phyloP scores from a whole-genome alignment of 2,797 vertebrate species.

The Danio kyathit region DNA sequence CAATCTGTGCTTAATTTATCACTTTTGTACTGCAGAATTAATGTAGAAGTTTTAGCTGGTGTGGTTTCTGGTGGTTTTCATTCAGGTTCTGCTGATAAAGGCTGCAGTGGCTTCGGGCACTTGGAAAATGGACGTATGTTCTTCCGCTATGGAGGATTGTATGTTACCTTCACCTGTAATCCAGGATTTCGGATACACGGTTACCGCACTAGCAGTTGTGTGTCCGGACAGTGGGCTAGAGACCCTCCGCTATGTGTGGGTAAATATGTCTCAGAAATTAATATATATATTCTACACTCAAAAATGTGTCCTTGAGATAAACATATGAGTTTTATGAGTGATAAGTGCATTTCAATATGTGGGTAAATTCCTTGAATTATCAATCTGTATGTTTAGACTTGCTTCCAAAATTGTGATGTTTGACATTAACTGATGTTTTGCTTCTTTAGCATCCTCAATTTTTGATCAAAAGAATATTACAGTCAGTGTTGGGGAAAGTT shows the following conservation, averaged over 20 bases:
- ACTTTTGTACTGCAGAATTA: too few species aligned
- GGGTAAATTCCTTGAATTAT: too few species aligned
- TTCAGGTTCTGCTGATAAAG: conserved; percentile 57
- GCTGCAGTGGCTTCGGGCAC: conserved; percentile 69
- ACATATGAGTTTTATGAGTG: too few species aligned
- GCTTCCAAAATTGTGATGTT: too few species aligned
- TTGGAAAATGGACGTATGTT: conserved; percentile 77
- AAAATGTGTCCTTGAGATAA: not conserved
- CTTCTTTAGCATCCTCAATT: too few species aligned
- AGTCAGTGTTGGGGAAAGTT: too few species aligned
- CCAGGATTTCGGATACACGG: conserved; percentile 76
- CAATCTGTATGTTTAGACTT: too few species aligned
- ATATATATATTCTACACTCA: not conserved
- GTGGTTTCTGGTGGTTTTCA: not conserved
- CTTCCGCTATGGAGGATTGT: conserved; percentile 77
- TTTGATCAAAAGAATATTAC: too few species aligned
- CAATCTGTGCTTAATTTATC: not conserved
- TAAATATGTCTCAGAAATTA: conserved; percentile 57
- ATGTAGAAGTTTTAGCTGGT: not conserved
- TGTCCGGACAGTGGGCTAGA: conserved; percentile 76
- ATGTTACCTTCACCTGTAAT: conserved; percentile 75
- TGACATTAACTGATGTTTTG: too few species aligned
- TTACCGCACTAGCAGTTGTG: conserved; percentile 76
- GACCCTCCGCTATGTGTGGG: conserved; percentile 76
- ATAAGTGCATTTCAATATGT: too few species aligned